Conservation (phyloP, 2,113 vertebrate genomes). For the Haemorhous mexicanus region DNA sequence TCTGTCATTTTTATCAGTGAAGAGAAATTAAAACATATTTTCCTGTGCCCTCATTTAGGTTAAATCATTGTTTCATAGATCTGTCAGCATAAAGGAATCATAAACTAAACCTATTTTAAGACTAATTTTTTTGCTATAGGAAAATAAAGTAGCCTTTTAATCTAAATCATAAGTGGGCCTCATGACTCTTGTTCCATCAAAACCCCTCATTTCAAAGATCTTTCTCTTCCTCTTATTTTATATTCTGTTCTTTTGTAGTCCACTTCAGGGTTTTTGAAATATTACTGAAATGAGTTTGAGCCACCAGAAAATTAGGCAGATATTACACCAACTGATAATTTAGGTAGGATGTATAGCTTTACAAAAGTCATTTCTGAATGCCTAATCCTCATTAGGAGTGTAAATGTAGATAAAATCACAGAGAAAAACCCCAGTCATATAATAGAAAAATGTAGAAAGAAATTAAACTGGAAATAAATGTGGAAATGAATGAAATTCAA, state of each 20-base stretch:
- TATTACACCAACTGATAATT: neutral
- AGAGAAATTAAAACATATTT: neutral
- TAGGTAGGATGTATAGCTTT: neutral
- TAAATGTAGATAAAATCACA: neutral
- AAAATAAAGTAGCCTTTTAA: neutral
- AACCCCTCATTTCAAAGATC: neutral
- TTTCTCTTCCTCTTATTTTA: neutral
- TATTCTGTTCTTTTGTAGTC: neutral
- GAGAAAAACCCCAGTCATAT: fast-evolving
- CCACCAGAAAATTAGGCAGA: neutral
- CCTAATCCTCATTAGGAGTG: neutral
- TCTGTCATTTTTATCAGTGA: neutral
- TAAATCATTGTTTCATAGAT: neutral
- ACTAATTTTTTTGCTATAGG: neutral
- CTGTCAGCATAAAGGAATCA: neutral
- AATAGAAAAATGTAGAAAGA: neutral
- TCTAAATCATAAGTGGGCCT: neutral
- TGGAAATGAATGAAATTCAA: neutral
- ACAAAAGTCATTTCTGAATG: neutral
- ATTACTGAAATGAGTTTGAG: neutral
- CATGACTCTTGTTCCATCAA: neutral
- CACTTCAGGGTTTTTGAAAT: neutral
- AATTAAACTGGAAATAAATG: neutral
- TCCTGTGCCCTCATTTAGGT: neutral
- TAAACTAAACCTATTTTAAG: neutral